Evolutionary conservation across 2,888 invertebrate genomes (phyloP), one percentile per base, ranked within the genome.

Genomic region (Lycaena phlaeas): DNA sequence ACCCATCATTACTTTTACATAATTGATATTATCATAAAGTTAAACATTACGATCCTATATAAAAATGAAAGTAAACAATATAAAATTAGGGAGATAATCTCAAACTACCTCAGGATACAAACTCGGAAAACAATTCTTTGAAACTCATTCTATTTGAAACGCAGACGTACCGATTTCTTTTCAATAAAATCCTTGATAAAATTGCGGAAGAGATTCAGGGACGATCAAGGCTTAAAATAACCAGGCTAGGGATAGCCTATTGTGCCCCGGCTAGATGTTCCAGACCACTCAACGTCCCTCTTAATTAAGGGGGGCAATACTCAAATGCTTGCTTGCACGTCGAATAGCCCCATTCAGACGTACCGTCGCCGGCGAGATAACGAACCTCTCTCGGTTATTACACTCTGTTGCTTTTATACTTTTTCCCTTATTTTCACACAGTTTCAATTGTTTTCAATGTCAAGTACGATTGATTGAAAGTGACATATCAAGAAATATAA

Each of bases 241-340:
- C 57, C 57, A 47, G 43, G 51, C 57, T 54, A 41, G 40, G 60
- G 58, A 64, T 62, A 59, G 57, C 63, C 65, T 5, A 69, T 68
- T 69, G 74, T 71, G 50, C 54, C 48, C 50, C 45, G 52, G 56
- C 55, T 51, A 57, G 48, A 47, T 61, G 65, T 64, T 67, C 66
- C 67, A 75, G 67, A 77, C 74, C 71, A 75, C 79, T 77, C 74
- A 48, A 57, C 66, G 65, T 65, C 65, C 59, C 70, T 68, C 69
- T 74, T 82, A 82, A 81, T 81, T 81, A 79, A 78, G 76, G 70
- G 70, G 66, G 69, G 71, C 62, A 65, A 72, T 73, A 60, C 71
- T 73, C 64, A 59, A 69, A 71, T 65, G 72, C 65, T 22, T 66
- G 56, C 67, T 65, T 49, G 50, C 53, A 49, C 53, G 53, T 49